These are phyloP conservation scores for Dipodomys spectabilis DNA, from an alignment of 2,113 vertebrate species.

Conservation along the genomic window DNA sequence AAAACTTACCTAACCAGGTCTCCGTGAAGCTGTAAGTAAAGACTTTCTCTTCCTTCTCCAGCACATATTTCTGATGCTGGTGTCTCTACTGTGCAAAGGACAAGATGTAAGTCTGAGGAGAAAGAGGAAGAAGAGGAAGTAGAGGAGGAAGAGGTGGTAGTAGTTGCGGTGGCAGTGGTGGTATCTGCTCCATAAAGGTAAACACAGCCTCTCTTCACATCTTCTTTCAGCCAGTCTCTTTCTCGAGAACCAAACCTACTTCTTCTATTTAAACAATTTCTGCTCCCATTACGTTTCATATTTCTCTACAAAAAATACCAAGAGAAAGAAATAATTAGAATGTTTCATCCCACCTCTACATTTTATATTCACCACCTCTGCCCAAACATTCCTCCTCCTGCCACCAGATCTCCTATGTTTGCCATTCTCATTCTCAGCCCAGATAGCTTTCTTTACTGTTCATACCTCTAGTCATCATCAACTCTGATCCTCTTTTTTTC, in stretches of 20 bases:
- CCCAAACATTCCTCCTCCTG: background rate
- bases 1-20: conserved; percentile 94
- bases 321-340: background rate
- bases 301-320: conserved; percentile 90
- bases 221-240: conserved; percentile 94
- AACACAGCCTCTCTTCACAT: conserved; percentile 92
- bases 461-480: background rate
- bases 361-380: background rate
- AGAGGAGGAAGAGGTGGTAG: conserved; percentile 80
- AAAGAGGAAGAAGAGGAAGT: conserved; percentile 82
- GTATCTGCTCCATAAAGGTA: conserved; percentile 90
- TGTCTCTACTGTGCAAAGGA: conserved; percentile 95
- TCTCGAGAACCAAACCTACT: conserved; percentile 93
- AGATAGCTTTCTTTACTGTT: background rate
- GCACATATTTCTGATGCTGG: conserved; percentile 92
- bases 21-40: conserved; percentile 95
- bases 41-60: conserved; percentile 88
- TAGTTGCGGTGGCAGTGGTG: conserved; percentile 19
- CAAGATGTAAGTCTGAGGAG: conserved; percentile 91
- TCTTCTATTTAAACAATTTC: conserved; percentile 91
- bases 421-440: background rate
- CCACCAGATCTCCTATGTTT: no score
- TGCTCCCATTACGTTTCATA: conserved; percentile 93
- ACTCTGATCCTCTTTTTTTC: background rate
- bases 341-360: background rate